Evolutionary conservation across 2,888 invertebrate species (phyloP), one percentile per base, ranked within the genome.

Genomic region (Pardosa pseudoannulata): DNA sequence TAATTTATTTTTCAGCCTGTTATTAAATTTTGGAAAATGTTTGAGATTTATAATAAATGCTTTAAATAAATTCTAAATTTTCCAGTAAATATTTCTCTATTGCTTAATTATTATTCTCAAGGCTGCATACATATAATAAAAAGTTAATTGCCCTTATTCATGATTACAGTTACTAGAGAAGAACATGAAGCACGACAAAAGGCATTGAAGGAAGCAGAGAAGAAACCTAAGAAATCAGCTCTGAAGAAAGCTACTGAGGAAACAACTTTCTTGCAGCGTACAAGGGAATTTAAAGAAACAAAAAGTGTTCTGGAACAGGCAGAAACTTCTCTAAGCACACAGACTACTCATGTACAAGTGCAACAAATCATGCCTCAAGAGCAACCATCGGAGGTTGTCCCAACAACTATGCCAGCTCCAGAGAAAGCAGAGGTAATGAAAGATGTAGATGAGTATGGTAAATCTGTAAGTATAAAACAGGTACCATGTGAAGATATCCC

Each of bases 301-400:
- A 41, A 88, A n/a, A 86, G 88, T 13, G 68, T 89, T 13, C 91
- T 95, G 75, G 94, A 94, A 91, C 92, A 93, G 64, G 94, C 94
- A 89, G 93, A 94, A 90, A 90, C 93, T 32, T 93, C 93, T 11
- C 92, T 93, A 89, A 93, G 94, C 1, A 90, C 93, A 19, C 94
- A 95, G 88, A 9, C 2, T 11, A 96, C 96, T 89, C 94, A 94
- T 89, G 96, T 96, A 92, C 91, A 90, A 0, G 90, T 90, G 3
- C 90, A 91, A 70, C 92, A 92, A 78, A 90, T 27, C 16, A 73
- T 68, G 1, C 32, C 82, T 29, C 82, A 92, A 85, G 93, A 93
- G 88, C 90, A 93, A 70, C 90, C 91, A 83, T 91, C 92, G n/a
- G 91, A 92, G 88, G 91, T 91, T 88, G 92, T 92, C 1, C 91